phyloP scores from a whole-genome alignment of 2,113 vertebrate genomes.

The Elachura formosa region DNA sequence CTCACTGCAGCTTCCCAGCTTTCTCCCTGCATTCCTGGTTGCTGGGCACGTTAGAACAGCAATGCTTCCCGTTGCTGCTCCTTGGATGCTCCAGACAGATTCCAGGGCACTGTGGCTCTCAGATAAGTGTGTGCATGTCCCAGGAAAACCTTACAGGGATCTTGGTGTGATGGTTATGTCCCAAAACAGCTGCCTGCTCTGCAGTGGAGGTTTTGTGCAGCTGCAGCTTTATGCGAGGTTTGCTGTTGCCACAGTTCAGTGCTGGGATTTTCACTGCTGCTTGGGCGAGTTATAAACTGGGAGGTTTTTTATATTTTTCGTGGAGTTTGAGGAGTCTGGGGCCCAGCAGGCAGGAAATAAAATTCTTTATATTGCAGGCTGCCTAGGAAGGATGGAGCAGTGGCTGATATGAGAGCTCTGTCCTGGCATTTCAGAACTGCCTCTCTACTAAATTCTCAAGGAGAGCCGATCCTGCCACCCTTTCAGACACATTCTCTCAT shows the following conservation, averaged over 20 bases:
- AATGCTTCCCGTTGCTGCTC: rapidly evolving
- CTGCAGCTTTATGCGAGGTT: rapidly evolving
- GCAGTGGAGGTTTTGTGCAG: background rate
- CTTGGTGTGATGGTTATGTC: no score
- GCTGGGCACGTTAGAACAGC: background rate
- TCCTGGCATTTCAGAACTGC: rapidly evolving
- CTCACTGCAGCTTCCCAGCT: background rate
- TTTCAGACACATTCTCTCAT: background rate
- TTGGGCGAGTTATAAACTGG: background rate
- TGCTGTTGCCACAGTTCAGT: rapidly evolving
- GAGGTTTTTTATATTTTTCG: rapidly evolving
- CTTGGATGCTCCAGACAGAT: rapidly evolving
- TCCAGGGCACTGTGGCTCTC: rapidly evolving
- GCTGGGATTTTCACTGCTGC: rapidly evolving
- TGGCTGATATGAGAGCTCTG: background rate
- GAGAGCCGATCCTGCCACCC: rapidly evolving
- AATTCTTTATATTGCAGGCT: background rate
- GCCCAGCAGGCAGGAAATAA: background rate
- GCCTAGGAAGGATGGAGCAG: background rate
- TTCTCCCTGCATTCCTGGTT: background rate
- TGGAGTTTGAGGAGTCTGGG: background rate
- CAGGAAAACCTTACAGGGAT: background rate
- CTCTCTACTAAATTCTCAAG: rapidly evolving
- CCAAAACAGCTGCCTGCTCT: background rate
- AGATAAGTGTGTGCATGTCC: rapidly evolving